Evolutionary conservation across 2,113 vertebrate genomes (phyloP), one percentile per base, ranked within the genome.

Genomic region (Laticauda laticaudata): DNA sequence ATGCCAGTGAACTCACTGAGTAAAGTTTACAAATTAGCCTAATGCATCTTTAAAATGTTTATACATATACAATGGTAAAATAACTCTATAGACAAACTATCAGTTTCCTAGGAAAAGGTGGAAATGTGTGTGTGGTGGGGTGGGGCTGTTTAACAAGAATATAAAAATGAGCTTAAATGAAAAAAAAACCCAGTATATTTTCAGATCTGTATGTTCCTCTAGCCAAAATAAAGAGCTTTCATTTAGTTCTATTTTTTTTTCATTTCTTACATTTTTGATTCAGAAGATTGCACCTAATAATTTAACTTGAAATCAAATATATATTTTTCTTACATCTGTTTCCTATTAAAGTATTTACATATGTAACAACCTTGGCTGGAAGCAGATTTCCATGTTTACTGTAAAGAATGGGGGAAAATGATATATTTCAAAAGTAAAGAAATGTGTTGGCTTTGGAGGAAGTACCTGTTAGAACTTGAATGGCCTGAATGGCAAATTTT

Each of bases 231-330:
- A 81, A 81, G n/a, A 39, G 18, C 6, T 81, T 81, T 81, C 75
- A 7, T 90, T 88, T 20, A 64, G 4, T 93, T 53, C 57, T 64
- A 2, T 64, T 34, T 69, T 29, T 24, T 54, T 26, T 48, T 1
- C 7, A 59, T 43, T 51, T 59, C 59, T 24, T 26, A 90, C 9
- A 20, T 43, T 92, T 92, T 95, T 29, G 86, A 94, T 95, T 93
- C 95, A 95, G 94, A 91, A 89, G 92, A 90, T 92, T 88, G 12
- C 45, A 87, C 95, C 90, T 90, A 86, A 26, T 89, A 92, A 93
- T 88, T 88, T 88, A 93, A 64, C 94, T 53, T 23, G 6, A 93
- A 81, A 34, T 90, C 24, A 92, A 96, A 57, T 34, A 55, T 81
- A 21, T n/a, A 45, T 56, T 55, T 92, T 59, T 55, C 59, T 92